phyloP scores from a whole-genome alignment of 2,888 invertebrate species.

The Cosmia trapezina region DNA sequence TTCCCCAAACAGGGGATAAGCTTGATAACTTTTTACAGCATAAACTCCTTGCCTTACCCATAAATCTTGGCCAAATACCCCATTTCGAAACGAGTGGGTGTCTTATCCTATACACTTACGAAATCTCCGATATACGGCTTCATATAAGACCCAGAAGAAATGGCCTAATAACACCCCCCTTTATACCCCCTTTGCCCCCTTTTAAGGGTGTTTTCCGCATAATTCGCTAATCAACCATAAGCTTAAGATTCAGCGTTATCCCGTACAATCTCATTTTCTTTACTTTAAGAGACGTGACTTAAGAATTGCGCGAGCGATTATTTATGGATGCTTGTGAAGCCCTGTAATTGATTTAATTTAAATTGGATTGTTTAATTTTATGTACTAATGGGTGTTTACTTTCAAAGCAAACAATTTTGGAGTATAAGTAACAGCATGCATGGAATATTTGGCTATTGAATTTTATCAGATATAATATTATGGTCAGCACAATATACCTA shows the following conservation, averaged over 20 bases:
- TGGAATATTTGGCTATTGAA: too few species aligned
- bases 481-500: too few species aligned
- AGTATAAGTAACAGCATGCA: too few species aligned
- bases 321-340: conserved; percentile 8
- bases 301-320: conserved; percentile 31
- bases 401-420: neutral
- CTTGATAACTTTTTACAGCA: conserved; percentile 49
- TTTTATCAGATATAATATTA: too few species aligned
- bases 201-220: conserved; percentile 60
- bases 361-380: conserved; percentile 19
- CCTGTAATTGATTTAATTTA: too few species aligned
- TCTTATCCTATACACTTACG: conserved; percentile 36
- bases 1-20: conserved; percentile 22
- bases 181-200: conserved; percentile 14
- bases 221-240: conserved; percentile 72
- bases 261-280: conserved; percentile 48
- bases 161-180: conserved; percentile 46
- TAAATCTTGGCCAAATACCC: conserved; percentile 49
- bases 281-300: conserved; percentile 48
- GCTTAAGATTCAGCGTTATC: conserved; percentile 38
- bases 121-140: conserved; percentile 43
- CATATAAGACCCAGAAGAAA: conserved; percentile 45
- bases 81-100: conserved; percentile 26
- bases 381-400: too few species aligned
- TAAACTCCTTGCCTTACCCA: conserved; percentile 27